phyloP scores from a whole-genome alignment of 2,888 invertebrate genomes.

The Pristionchus arcanus region DNA sequence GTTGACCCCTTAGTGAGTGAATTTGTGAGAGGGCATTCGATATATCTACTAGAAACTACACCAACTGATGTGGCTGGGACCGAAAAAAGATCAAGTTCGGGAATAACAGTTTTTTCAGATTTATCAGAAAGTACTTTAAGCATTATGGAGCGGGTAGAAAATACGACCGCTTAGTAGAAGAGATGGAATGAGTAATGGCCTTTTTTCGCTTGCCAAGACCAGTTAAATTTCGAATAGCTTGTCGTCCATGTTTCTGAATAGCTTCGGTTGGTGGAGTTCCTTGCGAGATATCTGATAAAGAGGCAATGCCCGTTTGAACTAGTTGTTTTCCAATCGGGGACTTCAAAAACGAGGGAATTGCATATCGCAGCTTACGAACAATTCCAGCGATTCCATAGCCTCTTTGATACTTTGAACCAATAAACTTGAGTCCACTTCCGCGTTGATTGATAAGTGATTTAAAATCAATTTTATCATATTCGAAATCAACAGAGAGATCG shows the following conservation, averaged over 20 bases:
- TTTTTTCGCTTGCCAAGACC: background rate
- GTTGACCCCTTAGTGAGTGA: background rate
- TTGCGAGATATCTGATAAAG: too few relatives aligned
- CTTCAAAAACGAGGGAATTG: slow-evolving; percentile 23
- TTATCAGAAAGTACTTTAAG: background rate
- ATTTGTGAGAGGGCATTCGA: background rate
- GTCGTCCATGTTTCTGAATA: too few relatives aligned
- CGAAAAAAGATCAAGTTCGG: slow-evolving; percentile 53
- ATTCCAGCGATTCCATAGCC: slow-evolving; percentile 14
- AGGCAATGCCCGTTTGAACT: background rate
- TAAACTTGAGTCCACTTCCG: background rate
- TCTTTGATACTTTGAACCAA: slow-evolving; percentile 5
- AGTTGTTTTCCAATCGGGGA: slow-evolving; percentile 39
- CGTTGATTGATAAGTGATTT: background rate
- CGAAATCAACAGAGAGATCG: background rate
- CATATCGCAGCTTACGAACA: slow-evolving; percentile 6
- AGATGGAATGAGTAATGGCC: background rate
- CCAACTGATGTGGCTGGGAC: slow-evolving; percentile 30
- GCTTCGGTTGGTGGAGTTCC: too few relatives aligned
- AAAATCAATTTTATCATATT: background rate
- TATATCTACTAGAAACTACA: background rate
- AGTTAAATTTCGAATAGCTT: too few relatives aligned
- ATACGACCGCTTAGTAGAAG: background rate
- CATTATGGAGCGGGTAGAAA: slow-evolving; percentile 3
- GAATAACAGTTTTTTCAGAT: background rate